Evolutionary conservation across 1,140 invertebrate genomes (phyloP).

Genomic region (Caenorhabditis tropicalis): DNA sequence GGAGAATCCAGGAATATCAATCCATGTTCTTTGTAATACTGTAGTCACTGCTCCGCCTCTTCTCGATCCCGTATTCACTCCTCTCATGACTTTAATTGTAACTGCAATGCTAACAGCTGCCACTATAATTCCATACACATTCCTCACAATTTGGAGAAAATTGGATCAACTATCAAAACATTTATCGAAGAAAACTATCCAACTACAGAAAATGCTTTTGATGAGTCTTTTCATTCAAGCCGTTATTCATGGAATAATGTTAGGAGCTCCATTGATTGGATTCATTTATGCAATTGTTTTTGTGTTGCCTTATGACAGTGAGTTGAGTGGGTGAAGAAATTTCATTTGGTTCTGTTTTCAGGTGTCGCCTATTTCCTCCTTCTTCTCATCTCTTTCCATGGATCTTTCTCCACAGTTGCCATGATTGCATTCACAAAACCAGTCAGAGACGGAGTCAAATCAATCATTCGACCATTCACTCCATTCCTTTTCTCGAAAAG

Average conservation of each 20-base stretch:
- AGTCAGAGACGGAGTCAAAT: conserved; percentile 2
- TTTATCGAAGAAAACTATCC: not conserved
- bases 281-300: conserved; percentile 12
- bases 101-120: not conserved
- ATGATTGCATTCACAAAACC: conserved; percentile 1
- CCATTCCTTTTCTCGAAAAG: not conserved
- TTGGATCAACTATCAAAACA: conserved; percentile 1
- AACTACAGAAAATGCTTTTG: conserved; percentile 1
- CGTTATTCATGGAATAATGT: not conserved
- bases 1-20: not conserved
- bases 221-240: conserved; percentile 3
- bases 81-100: not conserved
- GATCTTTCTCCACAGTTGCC: not conserved
- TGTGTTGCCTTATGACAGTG: not conserved
- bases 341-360: not conserved
- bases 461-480: not conserved
- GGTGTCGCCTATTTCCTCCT: not conserved
- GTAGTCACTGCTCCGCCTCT: not conserved
- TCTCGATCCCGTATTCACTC: not conserved
- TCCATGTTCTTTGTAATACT: not conserved
- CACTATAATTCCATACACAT: not conserved
- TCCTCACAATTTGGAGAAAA: not conserved
- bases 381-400: conserved; percentile 2
- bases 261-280: not conserved
- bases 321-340: not conserved